phyloP scores from a whole-genome alignment of 2,888 invertebrate genomes.

The Rotaria macrura region DNA sequence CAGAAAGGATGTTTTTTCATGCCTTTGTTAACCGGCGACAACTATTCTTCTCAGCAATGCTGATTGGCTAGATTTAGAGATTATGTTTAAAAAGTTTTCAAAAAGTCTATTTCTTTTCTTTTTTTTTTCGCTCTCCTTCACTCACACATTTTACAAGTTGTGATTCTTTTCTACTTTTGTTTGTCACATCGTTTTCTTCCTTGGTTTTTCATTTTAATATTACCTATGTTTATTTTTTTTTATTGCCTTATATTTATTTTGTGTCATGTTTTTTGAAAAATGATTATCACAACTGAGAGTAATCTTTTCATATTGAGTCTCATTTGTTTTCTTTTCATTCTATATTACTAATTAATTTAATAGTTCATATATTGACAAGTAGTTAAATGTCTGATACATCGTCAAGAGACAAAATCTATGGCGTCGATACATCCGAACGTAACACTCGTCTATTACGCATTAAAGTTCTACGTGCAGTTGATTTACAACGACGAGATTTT shows the following conservation, averaged over 20 bases:
- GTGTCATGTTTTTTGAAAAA: not conserved
- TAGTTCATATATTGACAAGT: too few species aligned
- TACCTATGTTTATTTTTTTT: not conserved
- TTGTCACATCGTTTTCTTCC: too few species aligned
- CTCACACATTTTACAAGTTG: too few species aligned
- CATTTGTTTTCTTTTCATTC: not conserved
- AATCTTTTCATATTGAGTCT: not conserved
- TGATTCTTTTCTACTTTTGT: too few species aligned
- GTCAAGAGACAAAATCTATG: not conserved
- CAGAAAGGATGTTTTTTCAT: too few species aligned
- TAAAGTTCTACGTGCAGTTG: not conserved
- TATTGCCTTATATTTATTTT: not conserved
- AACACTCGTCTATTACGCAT: not conserved
- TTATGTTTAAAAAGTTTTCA: not conserved
- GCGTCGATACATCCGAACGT: not conserved
- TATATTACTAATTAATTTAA: too few species aligned
- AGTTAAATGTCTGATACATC: not conserved
- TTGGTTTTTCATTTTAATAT: not conserved
- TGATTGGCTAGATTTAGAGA: not conserved
- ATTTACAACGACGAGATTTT: slow-evolving; percentile 2
- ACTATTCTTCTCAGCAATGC: not conserved
- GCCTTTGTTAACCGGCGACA: not conserved
- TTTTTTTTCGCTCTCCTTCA: not conserved
- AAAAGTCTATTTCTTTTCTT: not conserved
- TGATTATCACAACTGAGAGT: not conserved